Evolutionary conservation across 2,797 vertebrate genomes (phyloP).

Genomic region (Ptychobarbus kaznakovi): DNA sequence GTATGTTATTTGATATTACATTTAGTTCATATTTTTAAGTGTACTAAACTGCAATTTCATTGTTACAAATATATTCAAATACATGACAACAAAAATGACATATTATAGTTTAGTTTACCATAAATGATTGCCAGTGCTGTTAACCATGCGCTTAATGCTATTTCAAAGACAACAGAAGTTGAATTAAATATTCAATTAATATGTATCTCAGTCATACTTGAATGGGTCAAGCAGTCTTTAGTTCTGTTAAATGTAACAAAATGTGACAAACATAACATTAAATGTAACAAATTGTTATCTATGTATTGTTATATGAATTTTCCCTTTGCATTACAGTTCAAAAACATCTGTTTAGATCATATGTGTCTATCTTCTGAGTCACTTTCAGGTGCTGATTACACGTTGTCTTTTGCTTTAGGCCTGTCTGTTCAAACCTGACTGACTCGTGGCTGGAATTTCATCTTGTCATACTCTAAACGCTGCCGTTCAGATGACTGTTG

Average conservation of each 20-base stretch:
- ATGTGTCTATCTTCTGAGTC: constrained; percentile 35
- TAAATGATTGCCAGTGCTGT: not conserved
- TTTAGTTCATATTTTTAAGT: not conserved
- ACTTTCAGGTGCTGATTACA: constrained; percentile 29
- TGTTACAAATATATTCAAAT: not conserved
- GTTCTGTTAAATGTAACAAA: not conserved
- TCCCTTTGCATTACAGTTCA: not conserved
- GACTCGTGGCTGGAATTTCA: not conserved
- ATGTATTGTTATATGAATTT: not conserved
- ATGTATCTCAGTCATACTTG: not conserved
- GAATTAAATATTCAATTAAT: not conserved
- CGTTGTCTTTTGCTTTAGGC: not conserved
- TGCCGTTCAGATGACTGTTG: not conserved
- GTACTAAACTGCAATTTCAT: not conserved
- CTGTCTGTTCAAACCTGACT: not conserved
- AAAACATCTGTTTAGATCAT: constrained; percentile 35
- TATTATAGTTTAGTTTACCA: not conserved
- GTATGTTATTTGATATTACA: not conserved
- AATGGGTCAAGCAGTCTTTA: not conserved
- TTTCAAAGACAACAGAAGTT: not conserved
- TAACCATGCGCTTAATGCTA: not conserved
- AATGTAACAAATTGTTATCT: not conserved
- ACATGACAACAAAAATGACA: not conserved
- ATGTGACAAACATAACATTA: not conserved
- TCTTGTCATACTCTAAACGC: not conserved